A percentile compares a stretch with the other conserved stretches of the same genome.
phyloP scores from a whole-genome alignment of 2,113 vertebrate genomes.

The Peromyscus californicus region DNA sequence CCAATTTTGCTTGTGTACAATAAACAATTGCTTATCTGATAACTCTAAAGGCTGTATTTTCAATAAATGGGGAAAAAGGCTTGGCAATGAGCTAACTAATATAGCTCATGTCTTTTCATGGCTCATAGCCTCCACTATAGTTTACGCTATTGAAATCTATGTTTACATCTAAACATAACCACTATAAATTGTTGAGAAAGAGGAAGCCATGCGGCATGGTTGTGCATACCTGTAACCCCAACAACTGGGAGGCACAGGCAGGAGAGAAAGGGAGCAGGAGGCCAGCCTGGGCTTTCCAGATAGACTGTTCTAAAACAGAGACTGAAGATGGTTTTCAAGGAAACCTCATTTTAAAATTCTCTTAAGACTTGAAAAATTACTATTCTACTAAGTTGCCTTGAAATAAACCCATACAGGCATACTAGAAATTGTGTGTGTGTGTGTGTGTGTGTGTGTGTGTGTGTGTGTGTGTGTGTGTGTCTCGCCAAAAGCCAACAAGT shows the following conservation, averaged over 20 bases:
- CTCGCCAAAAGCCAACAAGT: neutral
- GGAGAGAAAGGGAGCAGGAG: neutral
- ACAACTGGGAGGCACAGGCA: neutral
- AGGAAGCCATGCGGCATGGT: neutral
- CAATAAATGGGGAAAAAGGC: neutral
- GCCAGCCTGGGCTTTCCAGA: neutral
- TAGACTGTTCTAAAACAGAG: neutral
- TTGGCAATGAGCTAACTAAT: neutral
- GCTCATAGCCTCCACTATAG: neutral
- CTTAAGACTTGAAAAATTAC: neutral
- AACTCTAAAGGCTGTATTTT: neutral
- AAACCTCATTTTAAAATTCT: constrained; percentile 42
- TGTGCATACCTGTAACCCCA: neutral
- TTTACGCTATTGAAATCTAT: constrained; percentile 16
- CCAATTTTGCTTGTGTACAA: constrained; percentile 1
- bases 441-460: too few relatives aligned
- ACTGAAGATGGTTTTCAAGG: neutral
- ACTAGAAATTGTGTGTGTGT: neutral
- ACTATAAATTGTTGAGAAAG: neutral
- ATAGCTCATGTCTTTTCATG: neutral
- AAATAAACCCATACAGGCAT: constrained; percentile 34
- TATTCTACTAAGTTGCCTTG: constrained; percentile 17
- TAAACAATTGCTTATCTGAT: neutral
- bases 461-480: too few relatives aligned
- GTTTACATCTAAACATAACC: neutral